Evolutionary conservation across 2,888 invertebrate species (phyloP).

Genomic region (Protophormia terraenovae): DNA sequence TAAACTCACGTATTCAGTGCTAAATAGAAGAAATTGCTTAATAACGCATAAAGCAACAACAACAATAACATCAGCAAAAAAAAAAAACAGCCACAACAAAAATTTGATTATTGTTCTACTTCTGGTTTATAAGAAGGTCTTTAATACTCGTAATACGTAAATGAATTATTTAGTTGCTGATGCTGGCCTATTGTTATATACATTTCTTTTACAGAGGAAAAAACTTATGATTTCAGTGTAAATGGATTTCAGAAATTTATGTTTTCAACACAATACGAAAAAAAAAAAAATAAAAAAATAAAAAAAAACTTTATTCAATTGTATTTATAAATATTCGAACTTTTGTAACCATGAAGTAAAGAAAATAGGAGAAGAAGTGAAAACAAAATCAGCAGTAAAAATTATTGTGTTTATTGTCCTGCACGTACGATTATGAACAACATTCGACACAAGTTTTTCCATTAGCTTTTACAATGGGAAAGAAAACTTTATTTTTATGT

Average conservation of each 20-base stretch:
- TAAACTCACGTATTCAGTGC: conserved; percentile 21
- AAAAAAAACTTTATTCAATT: background rate
- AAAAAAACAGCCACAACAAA: background rate
- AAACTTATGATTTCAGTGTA: background rate
- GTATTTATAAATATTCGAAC: background rate
- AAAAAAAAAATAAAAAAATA: no score
- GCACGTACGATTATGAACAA: conserved; percentile 37
- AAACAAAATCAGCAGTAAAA: background rate
- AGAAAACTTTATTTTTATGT: conserved; percentile 1
- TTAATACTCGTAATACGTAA: background rate
- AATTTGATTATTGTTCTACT: background rate
- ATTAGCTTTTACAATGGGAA: conserved; percentile 31
- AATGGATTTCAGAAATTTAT: conserved; percentile 1
- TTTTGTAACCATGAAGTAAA: background rate
- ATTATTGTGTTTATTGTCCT: conserved; percentile 38
- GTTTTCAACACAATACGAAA: background rate
- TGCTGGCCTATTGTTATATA: background rate
- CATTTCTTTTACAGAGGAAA: background rate
- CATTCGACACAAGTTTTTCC: conserved; percentile 47
- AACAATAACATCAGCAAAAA: background rate
- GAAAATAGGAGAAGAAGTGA: background rate
- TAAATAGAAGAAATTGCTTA: background rate
- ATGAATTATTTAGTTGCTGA: background rate
- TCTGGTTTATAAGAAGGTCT: background rate
- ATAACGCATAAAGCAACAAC: conserved; percentile 4